Base-by-base conservation (phyloP, 2,113 vertebrate genomes). In the Tapirus terrestris region DNA sequence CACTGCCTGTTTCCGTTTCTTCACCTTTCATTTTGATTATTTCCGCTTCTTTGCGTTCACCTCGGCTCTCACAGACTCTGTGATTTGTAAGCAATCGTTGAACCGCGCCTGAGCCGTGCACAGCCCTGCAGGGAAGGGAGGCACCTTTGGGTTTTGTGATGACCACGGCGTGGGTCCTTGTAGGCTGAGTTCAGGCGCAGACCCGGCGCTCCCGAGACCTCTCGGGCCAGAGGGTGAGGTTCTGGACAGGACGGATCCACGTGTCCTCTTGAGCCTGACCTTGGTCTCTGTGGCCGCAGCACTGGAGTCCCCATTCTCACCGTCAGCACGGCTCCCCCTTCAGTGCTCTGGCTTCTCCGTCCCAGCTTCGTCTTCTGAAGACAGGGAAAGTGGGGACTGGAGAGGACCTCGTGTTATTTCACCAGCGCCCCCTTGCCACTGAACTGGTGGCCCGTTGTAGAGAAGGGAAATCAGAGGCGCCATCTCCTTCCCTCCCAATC, bases 201-300 rank as follows among this genome's bases (percentile, higher is more conserved):
- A n/a, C 20, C 18, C 65, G 3, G 16, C 4, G 2, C 12, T 56
- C 48, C 85, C 23, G 8, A 13, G 83, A 33, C 14, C 17, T 45
- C 25, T 56, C 20, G 8, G 90, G 23, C 39, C 4, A 4, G 48
- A 25, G 16, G 43, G 33, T 0, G 2, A 1, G 67, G 10, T 51
- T 14, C 65, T 36, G 29, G 18, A 25, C 16, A 43, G 27, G 77
- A 51, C 8, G 60, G 11, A 3, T n/a, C 13, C 45, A 53, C 16
- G 13, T n/a, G 73, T 83, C 70, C 12, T 27, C 72, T 53, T 16
- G n/a, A 31, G 16, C 13, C 51, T 43, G 25, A 8, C 8, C 58
- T 27, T 23, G 5, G 82, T 45, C n/a, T 68, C 53, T 12, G 33
- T 8, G 48, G 33, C 70, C n/a, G 0, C 2, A 6, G 51, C 21